phyloP scores from a whole-genome alignment of 2,888 invertebrate species.

The Crocallis elinguaria region DNA sequence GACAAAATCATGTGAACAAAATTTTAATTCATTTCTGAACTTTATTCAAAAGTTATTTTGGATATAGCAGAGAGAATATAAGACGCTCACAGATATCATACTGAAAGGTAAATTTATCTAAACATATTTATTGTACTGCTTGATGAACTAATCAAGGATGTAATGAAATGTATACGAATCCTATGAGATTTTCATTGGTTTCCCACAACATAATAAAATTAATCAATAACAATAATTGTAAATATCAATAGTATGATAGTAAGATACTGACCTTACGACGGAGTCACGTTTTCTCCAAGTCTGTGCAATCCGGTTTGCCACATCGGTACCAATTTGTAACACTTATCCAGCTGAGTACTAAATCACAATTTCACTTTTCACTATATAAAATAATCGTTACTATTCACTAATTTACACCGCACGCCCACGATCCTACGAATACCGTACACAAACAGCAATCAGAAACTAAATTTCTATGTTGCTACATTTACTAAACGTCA shows the following conservation, averaged over 20 bases:
- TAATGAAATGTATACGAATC: neutral
- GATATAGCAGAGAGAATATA: too few relatives aligned
- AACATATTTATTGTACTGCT: too few relatives aligned
- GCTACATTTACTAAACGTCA: conserved; percentile 69
- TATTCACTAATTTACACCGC: conserved; percentile 52
- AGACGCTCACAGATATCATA: too few relatives aligned
- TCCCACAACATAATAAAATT: neutral
- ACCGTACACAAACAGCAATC: conserved; percentile 70
- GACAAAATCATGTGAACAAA: neutral
- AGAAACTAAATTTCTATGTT: conserved; percentile 61
- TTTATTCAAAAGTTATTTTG: neutral
- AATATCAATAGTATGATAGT: conserved; percentile 8
- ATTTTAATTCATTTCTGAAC: neutral
- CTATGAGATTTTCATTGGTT: neutral
- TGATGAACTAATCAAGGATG: neutral
- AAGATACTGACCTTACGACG: conserved; percentile 75
- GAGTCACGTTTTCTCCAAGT: conserved; percentile 77
- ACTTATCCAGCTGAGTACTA: conserved; percentile 58
- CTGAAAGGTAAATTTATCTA: too few relatives aligned
- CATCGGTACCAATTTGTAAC: conserved; percentile 75
- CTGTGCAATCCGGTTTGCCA: conserved; percentile 80
- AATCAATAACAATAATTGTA: neutral
- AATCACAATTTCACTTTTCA: conserved; percentile 59
- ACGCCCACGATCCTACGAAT: conserved; percentile 60
- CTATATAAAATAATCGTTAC: conserved; percentile 41